These are phyloP conservation scores for Ecliptopera silaceata DNA, from an alignment of 2,888 invertebrate genomes.

Conservation along the genomic window DNA sequence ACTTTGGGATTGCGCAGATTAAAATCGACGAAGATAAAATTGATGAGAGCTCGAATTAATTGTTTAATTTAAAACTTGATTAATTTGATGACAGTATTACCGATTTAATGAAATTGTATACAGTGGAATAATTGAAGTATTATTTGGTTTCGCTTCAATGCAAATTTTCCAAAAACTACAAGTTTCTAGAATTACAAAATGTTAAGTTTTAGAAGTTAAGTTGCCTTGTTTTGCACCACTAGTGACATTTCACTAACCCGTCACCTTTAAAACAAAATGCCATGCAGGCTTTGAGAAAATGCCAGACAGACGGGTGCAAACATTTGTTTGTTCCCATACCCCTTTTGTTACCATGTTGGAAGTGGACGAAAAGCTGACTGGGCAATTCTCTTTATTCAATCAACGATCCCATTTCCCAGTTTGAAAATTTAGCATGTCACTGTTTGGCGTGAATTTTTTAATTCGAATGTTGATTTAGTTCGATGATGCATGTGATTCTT, in stretches of 20 bases:
- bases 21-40: constrained; percentile 16
- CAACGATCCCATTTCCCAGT: constrained; percentile 25
- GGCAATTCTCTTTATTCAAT: constrained; percentile 41
- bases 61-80: constrained; percentile 6
- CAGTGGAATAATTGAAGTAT: background rate
- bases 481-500: background rate
- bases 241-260: constrained; percentile 25
- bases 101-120: background rate
- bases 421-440: constrained; percentile 9
- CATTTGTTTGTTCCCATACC: constrained; percentile 45
- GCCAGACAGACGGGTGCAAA: constrained; percentile 53
- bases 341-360: constrained; percentile 35
- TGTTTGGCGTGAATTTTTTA: constrained; percentile 5
- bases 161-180: too few relatives aligned
- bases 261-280: constrained; percentile 46
- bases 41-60: constrained; percentile 3
- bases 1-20: constrained; percentile 12
- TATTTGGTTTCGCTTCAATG: background rate
- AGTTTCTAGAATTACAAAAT: background rate
- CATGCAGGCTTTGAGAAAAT: constrained; percentile 52
- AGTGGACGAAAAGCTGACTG: constrained; percentile 43
- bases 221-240: constrained; percentile 1
- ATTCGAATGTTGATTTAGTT: background rate
- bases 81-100: background rate
- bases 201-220: background rate